Conservation (phyloP, 1,140 invertebrate species). For the Gryon sp. region DNA sequence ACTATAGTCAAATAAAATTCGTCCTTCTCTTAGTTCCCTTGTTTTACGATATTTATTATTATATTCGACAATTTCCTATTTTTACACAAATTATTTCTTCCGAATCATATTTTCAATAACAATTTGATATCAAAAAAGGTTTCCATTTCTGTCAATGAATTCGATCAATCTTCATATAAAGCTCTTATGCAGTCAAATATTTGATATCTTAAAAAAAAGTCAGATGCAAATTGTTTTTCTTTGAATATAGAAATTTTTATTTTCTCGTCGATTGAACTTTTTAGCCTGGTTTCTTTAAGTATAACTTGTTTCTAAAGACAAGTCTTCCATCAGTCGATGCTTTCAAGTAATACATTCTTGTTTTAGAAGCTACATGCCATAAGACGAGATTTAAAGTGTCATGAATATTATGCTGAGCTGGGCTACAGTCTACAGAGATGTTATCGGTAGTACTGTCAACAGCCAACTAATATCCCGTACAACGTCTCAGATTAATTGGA, state of each 20-base stretch:
- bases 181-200: no score
- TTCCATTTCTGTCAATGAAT: no score
- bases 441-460: conserved; percentile 77
- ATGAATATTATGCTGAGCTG: conserved; percentile 73
- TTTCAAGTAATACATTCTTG: conserved; percentile 63
- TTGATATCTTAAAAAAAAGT: no score
- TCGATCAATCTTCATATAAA: no score
- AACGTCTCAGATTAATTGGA: conserved; percentile 76
- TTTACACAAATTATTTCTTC: no score
- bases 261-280: conserved; percentile 48
- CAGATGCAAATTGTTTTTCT: no score
- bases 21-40: conserved; percentile 8
- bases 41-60: no score
- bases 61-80: no score
- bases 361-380: conserved; percentile 49
- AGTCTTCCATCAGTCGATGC: conserved; percentile 56
- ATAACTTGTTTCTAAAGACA: conserved; percentile 44
- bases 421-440: conserved; percentile 69
- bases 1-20: conserved; percentile 32
- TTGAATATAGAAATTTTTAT: no score
- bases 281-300: conserved; percentile 50
- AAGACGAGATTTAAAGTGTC: conserved; percentile 69
- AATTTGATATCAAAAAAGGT: no score
- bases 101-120: no score
- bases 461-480: conserved; percentile 77